A percentile compares a stretch with the other conserved stretches of the same genome.
phyloP scores from a whole-genome alignment of 2,797 vertebrate species.

The Onychomys arenicola region DNA sequence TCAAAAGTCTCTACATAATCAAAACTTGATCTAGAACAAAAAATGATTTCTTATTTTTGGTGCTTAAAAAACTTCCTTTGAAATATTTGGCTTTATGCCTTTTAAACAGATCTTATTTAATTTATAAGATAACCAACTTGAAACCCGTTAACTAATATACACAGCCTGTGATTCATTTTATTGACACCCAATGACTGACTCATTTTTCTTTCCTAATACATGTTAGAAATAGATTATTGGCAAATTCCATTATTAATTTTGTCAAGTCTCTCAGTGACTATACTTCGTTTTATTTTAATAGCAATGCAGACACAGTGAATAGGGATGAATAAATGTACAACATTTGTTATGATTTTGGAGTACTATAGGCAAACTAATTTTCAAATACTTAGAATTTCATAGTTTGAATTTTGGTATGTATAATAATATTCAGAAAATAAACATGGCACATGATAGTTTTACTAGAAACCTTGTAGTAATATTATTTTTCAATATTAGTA shows the following conservation, averaged over 20 bases:
- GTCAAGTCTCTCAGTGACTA: slow-evolving; percentile 65
- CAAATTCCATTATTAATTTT: slow-evolving; percentile 72
- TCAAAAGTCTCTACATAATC: slow-evolving; percentile 11
- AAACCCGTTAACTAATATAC: slow-evolving; percentile 54
- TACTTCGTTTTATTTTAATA: slow-evolving; percentile 71
- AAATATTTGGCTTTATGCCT: neutral
- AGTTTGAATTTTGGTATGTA: neutral
- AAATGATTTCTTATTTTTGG: neutral
- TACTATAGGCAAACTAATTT: neutral
- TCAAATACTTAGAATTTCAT: neutral
- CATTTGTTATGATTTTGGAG: neutral
- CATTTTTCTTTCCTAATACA: slow-evolving; percentile 73
- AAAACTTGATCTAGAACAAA: slow-evolving; percentile 38
- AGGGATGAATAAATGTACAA: neutral
- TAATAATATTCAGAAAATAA: neutral
- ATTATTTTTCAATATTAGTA: neutral
- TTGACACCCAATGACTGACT: neutral
- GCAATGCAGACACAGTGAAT: slow-evolving; percentile 48
- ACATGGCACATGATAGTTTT: neutral
- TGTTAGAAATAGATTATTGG: slow-evolving; percentile 73
- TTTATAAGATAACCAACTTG: neutral
- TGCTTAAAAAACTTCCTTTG: neutral
- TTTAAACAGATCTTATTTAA: neutral
- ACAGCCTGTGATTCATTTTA: slow-evolving; percentile 41
- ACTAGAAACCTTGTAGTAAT: neutral